These are phyloP conservation scores for Cottus gobio DNA, from an alignment of 2,113 vertebrate species.

Conservation along the genomic window DNA sequence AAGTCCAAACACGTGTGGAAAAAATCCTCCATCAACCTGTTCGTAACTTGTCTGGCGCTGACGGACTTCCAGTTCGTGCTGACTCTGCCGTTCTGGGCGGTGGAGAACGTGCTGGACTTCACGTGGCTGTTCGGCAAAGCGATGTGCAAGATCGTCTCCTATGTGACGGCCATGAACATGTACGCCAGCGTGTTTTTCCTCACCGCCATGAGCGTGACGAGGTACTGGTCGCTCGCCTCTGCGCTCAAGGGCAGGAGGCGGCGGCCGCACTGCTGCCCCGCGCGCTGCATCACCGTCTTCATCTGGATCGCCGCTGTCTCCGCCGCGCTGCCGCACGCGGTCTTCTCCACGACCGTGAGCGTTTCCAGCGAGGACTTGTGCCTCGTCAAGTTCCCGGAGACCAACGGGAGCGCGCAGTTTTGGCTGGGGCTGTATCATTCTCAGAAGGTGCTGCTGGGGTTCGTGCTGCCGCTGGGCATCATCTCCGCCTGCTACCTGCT, in stretches of 20 bases:
- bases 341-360: slow-evolving; percentile 92
- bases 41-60: slow-evolving; percentile 92
- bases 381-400: slow-evolving; percentile 91
- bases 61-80: slow-evolving; percentile 97
- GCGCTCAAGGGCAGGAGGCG: slow-evolving; percentile 86
- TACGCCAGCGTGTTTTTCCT: slow-evolving; percentile 99
- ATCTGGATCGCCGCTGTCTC: slow-evolving; percentile 89
- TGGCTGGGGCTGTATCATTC: slow-evolving; percentile 94
- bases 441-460: slow-evolving; percentile 94
- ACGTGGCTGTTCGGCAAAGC: slow-evolving; percentile 93
- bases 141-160: slow-evolving; percentile 96
- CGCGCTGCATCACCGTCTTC: slow-evolving; percentile 83
- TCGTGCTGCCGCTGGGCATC: slow-evolving; percentile 87
- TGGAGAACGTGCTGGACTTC: slow-evolving; percentile 96
- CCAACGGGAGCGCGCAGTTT: slow-evolving; percentile 86
- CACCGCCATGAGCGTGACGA: slow-evolving; percentile 94
- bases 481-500: slow-evolving; percentile 92
- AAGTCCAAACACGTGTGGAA: slow-evolving; percentile 92
- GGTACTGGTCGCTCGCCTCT: slow-evolving; percentile 92
- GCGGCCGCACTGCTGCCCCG: slow-evolving; percentile 77
- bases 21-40: slow-evolving; percentile 94
- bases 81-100: slow-evolving; percentile 96
- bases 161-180: slow-evolving; percentile 96
- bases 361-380: slow-evolving; percentile 92
- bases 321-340: slow-evolving; percentile 90